These are phyloP conservation scores for Brachionus asplanchnoidis DNA, from an alignment of 1,140 invertebrate genomes.

Conservation along the genomic window DNA sequence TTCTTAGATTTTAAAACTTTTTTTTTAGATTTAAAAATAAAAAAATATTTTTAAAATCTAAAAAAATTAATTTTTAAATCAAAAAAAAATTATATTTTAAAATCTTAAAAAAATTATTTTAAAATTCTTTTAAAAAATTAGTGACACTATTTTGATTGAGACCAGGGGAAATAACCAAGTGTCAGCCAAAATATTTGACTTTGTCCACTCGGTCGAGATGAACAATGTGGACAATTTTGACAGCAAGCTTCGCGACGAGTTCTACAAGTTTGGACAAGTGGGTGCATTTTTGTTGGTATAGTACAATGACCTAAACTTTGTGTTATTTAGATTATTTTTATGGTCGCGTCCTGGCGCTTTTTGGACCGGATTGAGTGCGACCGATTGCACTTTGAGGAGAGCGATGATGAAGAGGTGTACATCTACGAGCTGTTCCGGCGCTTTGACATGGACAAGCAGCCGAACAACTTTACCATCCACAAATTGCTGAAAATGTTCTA, in stretches of 20 bases:
- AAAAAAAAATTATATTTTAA: too few relatives aligned
- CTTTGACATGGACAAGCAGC: slow-evolving; percentile 21
- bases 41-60: not conserved
- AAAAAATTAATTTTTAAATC: not conserved
- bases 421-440: not conserved
- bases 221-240: not conserved
- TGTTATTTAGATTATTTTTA: slow-evolving; percentile 9
- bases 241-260: not conserved
- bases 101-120: not conserved
- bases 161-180: not conserved
- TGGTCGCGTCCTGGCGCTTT: not conserved
- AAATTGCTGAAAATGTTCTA: slow-evolving; percentile 24
- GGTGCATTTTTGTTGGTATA: not conserved
- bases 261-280: slow-evolving; percentile 33
- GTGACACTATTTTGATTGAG: slow-evolving; percentile 21
- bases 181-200: slow-evolving; percentile 28
- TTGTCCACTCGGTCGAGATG: slow-evolving; percentile 18
- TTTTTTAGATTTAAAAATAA: too few relatives aligned
- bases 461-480: not conserved
- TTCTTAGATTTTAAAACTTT: too few relatives aligned
- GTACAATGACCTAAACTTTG: not conserved
- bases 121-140: not conserved
- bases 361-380: slow-evolving; percentile 4
- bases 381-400: not conserved
- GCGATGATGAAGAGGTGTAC: not conserved